phyloP scores from a whole-genome alignment of 2,113 vertebrate genomes.

The Thinocorus orbignyianus region DNA sequence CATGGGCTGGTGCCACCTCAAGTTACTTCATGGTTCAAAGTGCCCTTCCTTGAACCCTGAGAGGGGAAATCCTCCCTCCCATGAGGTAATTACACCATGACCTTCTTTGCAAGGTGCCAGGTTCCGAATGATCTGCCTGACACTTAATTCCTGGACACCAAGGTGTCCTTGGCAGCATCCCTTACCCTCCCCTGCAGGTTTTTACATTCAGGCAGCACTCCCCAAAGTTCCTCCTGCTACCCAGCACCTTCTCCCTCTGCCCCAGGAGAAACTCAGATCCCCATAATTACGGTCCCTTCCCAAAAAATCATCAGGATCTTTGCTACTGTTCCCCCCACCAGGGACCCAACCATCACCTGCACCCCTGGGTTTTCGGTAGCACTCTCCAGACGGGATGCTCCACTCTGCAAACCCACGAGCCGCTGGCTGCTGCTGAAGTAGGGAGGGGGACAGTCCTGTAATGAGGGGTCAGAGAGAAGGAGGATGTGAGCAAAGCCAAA shows the following conservation, averaged over 20 bases:
- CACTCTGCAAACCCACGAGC: conserved; percentile 57
- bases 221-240: neutral
- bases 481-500: neutral
- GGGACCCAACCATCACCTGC: neutral
- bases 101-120: neutral
- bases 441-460: conserved; percentile 72
- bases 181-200: neutral
- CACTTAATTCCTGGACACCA: neutral
- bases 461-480: neutral
- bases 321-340: rapidly evolving
- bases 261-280: neutral
- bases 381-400: neutral
- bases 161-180: neutral
- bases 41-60: neutral
- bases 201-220: neutral
- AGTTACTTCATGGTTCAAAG: neutral
- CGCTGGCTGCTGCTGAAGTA: conserved; percentile 83
- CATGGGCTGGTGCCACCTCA: neutral
- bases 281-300: neutral
- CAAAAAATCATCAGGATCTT: neutral
- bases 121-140: neutral
- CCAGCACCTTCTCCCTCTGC: neutral
- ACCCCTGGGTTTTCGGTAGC: neutral
- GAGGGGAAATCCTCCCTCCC: neutral
- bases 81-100: rapidly evolving